These are phyloP conservation scores for Emmelina monodactyla DNA, from an alignment of 2,888 invertebrate genomes.

Conservation along the genomic window DNA sequence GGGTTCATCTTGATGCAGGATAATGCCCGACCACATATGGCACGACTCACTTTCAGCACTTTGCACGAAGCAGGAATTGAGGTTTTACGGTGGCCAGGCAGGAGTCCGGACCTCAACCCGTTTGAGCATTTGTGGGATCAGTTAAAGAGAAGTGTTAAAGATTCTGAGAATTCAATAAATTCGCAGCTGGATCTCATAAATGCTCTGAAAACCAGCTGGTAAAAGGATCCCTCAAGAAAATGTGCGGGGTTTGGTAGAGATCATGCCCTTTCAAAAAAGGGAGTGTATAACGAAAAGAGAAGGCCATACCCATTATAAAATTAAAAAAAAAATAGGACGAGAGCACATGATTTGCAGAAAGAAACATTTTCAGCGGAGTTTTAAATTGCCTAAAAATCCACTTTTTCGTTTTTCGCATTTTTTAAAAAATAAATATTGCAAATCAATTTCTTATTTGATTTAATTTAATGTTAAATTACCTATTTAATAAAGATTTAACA, in stretches of 20 bases:
- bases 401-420: not conserved
- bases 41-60: constrained; percentile 6
- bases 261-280: not conserved
- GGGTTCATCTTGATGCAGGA: constrained; percentile 9
- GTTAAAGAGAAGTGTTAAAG: constrained; percentile 3
- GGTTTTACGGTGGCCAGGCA: constrained; percentile 14
- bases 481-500: not conserved
- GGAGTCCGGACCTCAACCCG: constrained; percentile 11
- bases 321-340: not conserved
- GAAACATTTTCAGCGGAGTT: not conserved
- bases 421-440: not conserved
- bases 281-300: constrained; percentile 6
- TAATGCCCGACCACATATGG: constrained; percentile 9
- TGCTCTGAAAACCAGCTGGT: constrained; percentile 3
- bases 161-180: no score
- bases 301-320: not conserved
- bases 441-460: not conserved
- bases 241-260: not conserved
- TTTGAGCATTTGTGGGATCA: constrained; percentile 12
- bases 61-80: constrained; percentile 9
- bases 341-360: not conserved
- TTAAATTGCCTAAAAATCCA: not conserved
- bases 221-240: constrained; percentile 8
- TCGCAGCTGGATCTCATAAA: not conserved
- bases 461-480: constrained; percentile 1